Base-by-base conservation (phyloP, 2,113 vertebrate genomes). In the Prunella fulvescens region DNA sequence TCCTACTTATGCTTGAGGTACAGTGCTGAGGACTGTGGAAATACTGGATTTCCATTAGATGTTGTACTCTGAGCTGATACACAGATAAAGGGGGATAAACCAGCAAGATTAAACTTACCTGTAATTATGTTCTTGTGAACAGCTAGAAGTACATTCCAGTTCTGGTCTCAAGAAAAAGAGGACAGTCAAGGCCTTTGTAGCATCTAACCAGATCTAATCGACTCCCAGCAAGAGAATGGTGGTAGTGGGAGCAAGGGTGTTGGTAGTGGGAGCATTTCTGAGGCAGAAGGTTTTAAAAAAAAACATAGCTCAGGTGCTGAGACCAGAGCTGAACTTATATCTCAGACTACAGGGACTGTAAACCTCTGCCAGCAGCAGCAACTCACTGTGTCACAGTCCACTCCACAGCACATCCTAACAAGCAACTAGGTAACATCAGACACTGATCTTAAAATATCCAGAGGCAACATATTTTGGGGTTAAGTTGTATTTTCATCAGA, bases 401-500 rank as follows among this genome's bases (percentile, higher is more conserved):
- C 29, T 54, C 26, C 28, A 26, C 3, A 54, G 39, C 19, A 42
- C 15, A 33, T 19, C 29, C 16, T 45, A 61, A 61, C 26, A 37
- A 85, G 50, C 24, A 40, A 40, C 23, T 14, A 47, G 19, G 62
- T 57, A 82, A 78, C 31, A 42, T 81, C 67, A 67, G 25, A 28
- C 85, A 72, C 44, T 60, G 50, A 86, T 73, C 66, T 86, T 69
- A 92, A 47, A 77, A 74, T 86, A 78, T 28, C 88, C 80, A 78
- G 44, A 28, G 76, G 95, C 60, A 90, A 94, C 72, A 67, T 51
- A 71, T 71, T 95, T 70, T 62, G 26, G 61, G 20, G 22, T 85
- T 81, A 74, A 45, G 2, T 28, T 94, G 14, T 44, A 42, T 92
- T 94, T 96, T 83, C 35, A 90, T 88, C 92, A 92, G 83, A 78